phyloP scores from a whole-genome alignment of 1,140 invertebrate genomes.

The Cheumatopsyche charites region DNA sequence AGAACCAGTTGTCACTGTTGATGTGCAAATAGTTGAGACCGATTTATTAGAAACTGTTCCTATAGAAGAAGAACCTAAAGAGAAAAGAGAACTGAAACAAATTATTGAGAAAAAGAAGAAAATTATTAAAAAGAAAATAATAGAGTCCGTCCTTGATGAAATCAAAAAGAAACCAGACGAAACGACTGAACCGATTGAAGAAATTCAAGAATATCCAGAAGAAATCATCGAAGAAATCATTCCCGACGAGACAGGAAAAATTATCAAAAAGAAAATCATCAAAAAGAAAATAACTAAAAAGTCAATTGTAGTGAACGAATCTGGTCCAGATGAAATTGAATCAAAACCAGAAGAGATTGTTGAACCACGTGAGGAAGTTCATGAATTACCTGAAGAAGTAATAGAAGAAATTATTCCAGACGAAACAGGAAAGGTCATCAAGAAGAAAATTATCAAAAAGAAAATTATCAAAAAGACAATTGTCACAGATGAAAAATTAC shows the following conservation, averaged over 20 bases:
- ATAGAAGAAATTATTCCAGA: slow-evolving; percentile 44
- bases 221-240: slow-evolving; percentile 53
- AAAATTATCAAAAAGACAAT: slow-evolving; percentile 34
- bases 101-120: slow-evolving; percentile 16
- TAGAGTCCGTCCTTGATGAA: neutral
- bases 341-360: slow-evolving; percentile 34
- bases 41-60: slow-evolving; percentile 50
- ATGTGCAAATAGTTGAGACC: slow-evolving; percentile 44
- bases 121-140: slow-evolving; percentile 1
- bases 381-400: slow-evolving; percentile 46
- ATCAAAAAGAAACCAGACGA: neutral
- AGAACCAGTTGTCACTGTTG: slow-evolving; percentile 52
- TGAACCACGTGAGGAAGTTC: neutral
- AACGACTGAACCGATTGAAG: slow-evolving; percentile 1
- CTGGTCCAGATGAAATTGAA: too few species aligned
- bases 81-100: slow-evolving; percentile 10
- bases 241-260: slow-evolving; percentile 47
- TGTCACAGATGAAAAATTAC: slow-evolving; percentile 47
- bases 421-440: slow-evolving; percentile 44
- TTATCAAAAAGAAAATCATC: slow-evolving; percentile 49
- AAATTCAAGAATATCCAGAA: neutral
- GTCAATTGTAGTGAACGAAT: neutral
- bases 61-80: slow-evolving; percentile 32
- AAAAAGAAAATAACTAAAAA: slow-evolving; percentile 46
- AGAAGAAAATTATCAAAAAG: slow-evolving; percentile 39